Percentiles rank a stretch among this genome's conserved stretches.
These are phyloP conservation scores for Loriculus beryllinus DNA, from an alignment of 2,797 vertebrate species.

Conservation along the genomic window DNA sequence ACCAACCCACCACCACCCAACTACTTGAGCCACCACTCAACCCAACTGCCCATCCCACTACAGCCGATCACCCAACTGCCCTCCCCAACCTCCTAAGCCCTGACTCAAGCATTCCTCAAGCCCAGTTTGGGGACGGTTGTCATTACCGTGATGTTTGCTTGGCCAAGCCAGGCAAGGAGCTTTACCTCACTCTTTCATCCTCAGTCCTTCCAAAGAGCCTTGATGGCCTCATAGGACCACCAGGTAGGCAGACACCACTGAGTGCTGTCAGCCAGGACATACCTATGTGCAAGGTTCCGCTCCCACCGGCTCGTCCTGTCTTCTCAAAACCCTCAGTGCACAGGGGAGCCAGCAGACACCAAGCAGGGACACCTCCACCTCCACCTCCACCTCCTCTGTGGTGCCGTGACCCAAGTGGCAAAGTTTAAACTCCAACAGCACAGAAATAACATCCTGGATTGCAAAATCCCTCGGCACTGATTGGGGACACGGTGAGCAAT, in stretches of 20 bases:
- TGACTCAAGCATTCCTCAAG: background rate
- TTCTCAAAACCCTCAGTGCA: rapidly evolving
- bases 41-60: background rate
- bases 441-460: conserved; percentile 30
- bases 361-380: background rate
- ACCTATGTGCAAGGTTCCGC: background rate
- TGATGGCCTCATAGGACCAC: rapidly evolving
- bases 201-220: background rate
- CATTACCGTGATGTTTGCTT: background rate
- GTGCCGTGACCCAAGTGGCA: background rate
- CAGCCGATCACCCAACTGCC: background rate
- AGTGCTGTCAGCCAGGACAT: rapidly evolving
- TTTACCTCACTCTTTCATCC: background rate
- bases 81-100: background rate
- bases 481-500: background rate
- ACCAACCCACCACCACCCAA: background rate
- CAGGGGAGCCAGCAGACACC: rapidly evolving
- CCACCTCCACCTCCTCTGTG: background rate
- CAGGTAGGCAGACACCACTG: rapidly evolving
- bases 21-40: background rate
- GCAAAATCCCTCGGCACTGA: conserved; percentile 25
- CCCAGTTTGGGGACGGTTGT: background rate
- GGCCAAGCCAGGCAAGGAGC: background rate
- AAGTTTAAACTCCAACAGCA: conserved; percentile 63
- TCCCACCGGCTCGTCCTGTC: background rate